Conservation (phyloP, 1,140 invertebrate genomes). For the Alviniconcha marisindica region DNA sequence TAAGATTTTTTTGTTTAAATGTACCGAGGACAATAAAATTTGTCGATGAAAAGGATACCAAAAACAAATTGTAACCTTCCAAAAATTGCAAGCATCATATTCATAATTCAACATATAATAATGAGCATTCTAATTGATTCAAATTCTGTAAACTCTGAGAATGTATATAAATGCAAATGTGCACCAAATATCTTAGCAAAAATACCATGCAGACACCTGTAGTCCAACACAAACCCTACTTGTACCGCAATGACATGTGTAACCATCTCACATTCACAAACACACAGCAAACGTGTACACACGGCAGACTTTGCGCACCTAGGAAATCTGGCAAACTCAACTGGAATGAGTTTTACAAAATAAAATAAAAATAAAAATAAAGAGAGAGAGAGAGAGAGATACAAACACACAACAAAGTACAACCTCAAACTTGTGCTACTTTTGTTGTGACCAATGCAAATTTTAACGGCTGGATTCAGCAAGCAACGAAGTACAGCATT, state of each 20-base stretch:
- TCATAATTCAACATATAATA: slow-evolving; percentile 25
- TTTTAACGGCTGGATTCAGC: too few species aligned
- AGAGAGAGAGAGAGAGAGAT: too few species aligned
- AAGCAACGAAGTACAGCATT: too few species aligned
- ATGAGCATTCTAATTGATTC: slow-evolving; percentile 42
- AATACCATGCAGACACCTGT: slow-evolving; percentile 10
- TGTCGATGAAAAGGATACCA: slow-evolving; percentile 15
- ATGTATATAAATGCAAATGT: slow-evolving; percentile 38
- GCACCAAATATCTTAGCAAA: slow-evolving; percentile 36
- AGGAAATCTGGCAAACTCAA: too few species aligned
- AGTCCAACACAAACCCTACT: slow-evolving; percentile 18
- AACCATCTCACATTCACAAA: background rate
- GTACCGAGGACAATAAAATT: slow-evolving; percentile 14
- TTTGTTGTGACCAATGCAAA: too few species aligned
- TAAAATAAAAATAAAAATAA: too few species aligned
- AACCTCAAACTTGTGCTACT: too few species aligned
- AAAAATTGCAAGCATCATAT: slow-evolving; percentile 31
- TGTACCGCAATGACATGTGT: background rate
- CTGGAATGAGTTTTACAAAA: too few species aligned
- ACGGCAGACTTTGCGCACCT: background rate
- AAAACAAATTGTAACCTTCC: slow-evolving; percentile 12
- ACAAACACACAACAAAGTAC: too few species aligned
- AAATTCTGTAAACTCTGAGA: slow-evolving; percentile 31
- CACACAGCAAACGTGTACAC: slow-evolving; percentile 13
- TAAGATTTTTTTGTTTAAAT: background rate